Conservation (phyloP, 2,888 invertebrate species). For the Calliphora vomitoria region DNA sequence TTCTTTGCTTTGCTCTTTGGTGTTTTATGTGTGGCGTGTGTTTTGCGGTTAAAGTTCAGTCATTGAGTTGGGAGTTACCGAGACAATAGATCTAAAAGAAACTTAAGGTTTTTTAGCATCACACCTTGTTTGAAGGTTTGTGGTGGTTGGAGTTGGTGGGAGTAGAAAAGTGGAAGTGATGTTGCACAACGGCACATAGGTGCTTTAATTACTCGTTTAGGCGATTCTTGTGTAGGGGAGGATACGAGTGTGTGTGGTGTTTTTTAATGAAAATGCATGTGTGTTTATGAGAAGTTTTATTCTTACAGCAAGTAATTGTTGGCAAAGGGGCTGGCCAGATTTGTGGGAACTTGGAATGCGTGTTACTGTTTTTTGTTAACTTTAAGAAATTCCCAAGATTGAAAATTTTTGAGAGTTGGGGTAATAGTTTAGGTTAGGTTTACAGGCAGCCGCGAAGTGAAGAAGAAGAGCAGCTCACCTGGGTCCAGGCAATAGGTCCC, state of each 20-base stretch:
- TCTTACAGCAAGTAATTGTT: too few species aligned
- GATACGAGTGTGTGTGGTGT: neutral
- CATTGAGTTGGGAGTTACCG: constrained; percentile 40
- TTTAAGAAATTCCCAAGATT: too few species aligned
- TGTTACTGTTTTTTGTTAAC: too few species aligned
- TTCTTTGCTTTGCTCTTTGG: neutral
- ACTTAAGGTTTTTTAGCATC: constrained; percentile 46
- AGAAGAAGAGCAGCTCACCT: too few species aligned
- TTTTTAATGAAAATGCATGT: neutral
- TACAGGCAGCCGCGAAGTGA: too few species aligned
- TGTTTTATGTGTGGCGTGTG: neutral
- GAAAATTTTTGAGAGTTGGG: too few species aligned
- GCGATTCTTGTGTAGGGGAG: neutral
- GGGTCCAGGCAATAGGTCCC: too few species aligned
- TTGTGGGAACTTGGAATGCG: neutral
- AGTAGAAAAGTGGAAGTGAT: constrained; percentile 24
- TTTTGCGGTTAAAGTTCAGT: constrained; percentile 56
- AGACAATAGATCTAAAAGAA: constrained; percentile 54
- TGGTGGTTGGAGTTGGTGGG: neutral
- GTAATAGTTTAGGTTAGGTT: too few species aligned
- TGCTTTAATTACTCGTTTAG: constrained; percentile 45
- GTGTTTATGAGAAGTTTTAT: neutral
- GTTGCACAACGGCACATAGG: neutral
- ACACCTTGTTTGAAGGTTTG: constrained; percentile 42
- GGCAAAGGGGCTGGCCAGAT: neutral